These are phyloP conservation scores for Andrena minutula DNA, from an alignment of 2,888 invertebrate species.

Conservation along the genomic window DNA sequence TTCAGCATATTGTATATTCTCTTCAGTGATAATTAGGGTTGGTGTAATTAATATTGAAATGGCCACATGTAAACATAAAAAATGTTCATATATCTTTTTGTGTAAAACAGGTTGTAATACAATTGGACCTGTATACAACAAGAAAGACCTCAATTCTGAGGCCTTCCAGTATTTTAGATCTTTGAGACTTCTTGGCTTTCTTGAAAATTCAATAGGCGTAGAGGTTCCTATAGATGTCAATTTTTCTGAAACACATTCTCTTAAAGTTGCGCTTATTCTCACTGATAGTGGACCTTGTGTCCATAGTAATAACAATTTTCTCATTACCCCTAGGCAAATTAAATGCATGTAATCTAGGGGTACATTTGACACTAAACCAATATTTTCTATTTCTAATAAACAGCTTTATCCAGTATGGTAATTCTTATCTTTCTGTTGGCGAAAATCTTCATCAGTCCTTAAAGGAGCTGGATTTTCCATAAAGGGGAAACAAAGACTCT, in stretches of 20 bases:
- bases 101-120: too few relatives aligned
- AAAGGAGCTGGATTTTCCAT: constrained; percentile 2
- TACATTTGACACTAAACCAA: constrained; percentile 73
- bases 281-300: constrained; percentile 57
- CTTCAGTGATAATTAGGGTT: too few relatives aligned
- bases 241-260: constrained; percentile 3
- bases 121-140: too few relatives aligned
- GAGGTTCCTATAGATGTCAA: constrained; percentile 23
- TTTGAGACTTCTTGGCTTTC: constrained; percentile 68
- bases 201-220: constrained; percentile 68
- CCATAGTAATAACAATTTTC: too few relatives aligned
- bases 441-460: constrained; percentile 57
- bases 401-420: constrained; percentile 44
- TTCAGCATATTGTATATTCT: too few relatives aligned
- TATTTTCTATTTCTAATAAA: constrained; percentile 66
- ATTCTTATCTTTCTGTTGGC: neutral
- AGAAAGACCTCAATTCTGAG: too few relatives aligned
- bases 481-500: constrained; percentile 1
- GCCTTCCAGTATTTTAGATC: too few relatives aligned
- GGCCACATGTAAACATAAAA: too few relatives aligned
- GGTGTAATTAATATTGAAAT: too few relatives aligned
- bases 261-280: neutral
- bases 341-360: constrained; percentile 74
- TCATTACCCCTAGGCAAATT: too few relatives aligned
- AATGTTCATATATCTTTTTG: too few relatives aligned